These are phyloP conservation scores for Homarus americanus DNA, from an alignment of 1,140 invertebrate species.

Conservation along the genomic window DNA sequence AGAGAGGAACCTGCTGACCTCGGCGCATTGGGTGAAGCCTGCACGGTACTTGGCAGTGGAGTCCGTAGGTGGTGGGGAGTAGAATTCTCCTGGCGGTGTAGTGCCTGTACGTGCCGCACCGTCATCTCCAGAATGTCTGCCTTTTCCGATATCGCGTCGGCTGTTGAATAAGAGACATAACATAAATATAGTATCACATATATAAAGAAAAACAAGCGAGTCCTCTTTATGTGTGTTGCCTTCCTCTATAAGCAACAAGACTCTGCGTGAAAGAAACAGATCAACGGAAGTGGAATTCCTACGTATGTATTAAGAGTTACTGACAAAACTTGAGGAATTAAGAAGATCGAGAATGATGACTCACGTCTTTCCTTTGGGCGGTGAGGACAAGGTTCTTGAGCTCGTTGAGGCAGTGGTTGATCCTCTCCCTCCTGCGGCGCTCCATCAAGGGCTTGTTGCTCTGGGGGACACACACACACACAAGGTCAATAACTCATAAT, in stretches of 20 bases:
- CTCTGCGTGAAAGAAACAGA: no score
- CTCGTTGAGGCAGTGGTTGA: slow-evolving; percentile 95
- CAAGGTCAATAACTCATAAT: background rate
- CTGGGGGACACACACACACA: slow-evolving; percentile 21
- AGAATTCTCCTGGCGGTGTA: slow-evolving; percentile 48
- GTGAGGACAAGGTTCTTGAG: slow-evolving; percentile 83
- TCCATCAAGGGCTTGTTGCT: slow-evolving; percentile 74
- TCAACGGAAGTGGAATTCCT: no score
- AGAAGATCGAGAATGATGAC: background rate
- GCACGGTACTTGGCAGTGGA: slow-evolving; percentile 49
- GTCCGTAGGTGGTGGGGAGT: background rate
- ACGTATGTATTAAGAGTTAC: no score
- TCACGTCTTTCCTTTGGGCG: slow-evolving; percentile 81
- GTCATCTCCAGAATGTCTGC: slow-evolving; percentile 68
- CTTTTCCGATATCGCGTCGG: slow-evolving; percentile 56
- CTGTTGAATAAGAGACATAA: background rate
- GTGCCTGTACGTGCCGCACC: slow-evolving; percentile 57
- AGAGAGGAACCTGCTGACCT: slow-evolving; percentile 40
- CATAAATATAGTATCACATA: background rate
- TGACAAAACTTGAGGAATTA: no score
- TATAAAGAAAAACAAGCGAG: no score
- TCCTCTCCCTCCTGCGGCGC: slow-evolving; percentile 86
- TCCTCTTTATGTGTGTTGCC: no score
- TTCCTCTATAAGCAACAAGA: no score
- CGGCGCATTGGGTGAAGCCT: slow-evolving; percentile 61